phyloP scores from a whole-genome alignment of 1,140 invertebrate genomes.

The Popillia japonica region DNA sequence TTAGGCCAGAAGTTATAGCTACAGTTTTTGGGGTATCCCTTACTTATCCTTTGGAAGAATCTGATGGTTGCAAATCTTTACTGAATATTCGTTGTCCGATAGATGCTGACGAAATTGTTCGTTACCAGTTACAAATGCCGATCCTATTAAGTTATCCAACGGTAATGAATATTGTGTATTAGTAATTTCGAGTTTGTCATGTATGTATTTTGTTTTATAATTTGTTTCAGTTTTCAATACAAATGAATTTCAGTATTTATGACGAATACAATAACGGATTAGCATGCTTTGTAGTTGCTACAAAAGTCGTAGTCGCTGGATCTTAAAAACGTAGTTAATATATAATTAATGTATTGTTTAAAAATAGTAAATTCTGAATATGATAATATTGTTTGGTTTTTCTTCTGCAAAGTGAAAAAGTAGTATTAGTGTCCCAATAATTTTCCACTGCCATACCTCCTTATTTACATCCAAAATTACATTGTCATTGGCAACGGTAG shows the following conservation, averaged over 20 bases:
- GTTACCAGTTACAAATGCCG: slow-evolving; percentile 37
- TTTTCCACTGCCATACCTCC: too few species aligned
- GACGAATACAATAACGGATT: slow-evolving; percentile 14
- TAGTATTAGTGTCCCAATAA: too few species aligned
- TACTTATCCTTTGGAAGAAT: slow-evolving; percentile 2
- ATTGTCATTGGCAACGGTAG: too few species aligned
- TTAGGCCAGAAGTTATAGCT: slow-evolving; percentile 3
- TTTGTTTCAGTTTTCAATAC: background rate
- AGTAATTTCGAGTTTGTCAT: background rate
- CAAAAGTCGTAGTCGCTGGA: background rate
- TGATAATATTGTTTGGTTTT: too few species aligned
- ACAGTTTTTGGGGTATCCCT: background rate
- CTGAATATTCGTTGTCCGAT: slow-evolving; percentile 29
- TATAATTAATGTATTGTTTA: too few species aligned
- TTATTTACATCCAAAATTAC: too few species aligned
- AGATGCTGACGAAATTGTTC: slow-evolving; percentile 22
- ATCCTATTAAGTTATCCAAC: background rate
- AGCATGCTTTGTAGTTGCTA: background rate
- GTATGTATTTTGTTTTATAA: background rate
- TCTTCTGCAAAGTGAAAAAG: too few species aligned
- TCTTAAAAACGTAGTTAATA: too few species aligned
- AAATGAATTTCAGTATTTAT: slow-evolving; percentile 1
- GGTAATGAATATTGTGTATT: background rate
- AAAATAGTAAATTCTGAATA: too few species aligned
- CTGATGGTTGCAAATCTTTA: slow-evolving; percentile 32